A percentile compares a stretch with the other conserved stretches of the same genome.
These are phyloP conservation scores for Epinephelus malabaricus DNA, from an alignment of 2,797 vertebrate species.

Conservation along the genomic window DNA sequence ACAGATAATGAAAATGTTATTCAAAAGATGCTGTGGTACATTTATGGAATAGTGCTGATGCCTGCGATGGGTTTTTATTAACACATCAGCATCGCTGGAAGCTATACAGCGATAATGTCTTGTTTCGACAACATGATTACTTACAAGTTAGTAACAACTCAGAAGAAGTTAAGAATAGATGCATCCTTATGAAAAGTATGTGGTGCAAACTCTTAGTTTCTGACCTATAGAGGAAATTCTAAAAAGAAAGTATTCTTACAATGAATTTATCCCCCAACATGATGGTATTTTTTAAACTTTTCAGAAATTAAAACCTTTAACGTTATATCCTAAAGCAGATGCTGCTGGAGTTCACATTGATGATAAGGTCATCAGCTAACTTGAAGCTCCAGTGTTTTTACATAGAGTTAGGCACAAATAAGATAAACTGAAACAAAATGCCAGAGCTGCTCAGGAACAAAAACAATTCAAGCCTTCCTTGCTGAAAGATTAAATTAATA, in stretches of 20 bases:
- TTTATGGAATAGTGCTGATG: constrained; percentile 22
- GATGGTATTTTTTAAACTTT: background rate
- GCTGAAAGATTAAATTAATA: background rate
- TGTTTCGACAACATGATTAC: constrained; percentile 22
- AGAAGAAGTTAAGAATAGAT: background rate
- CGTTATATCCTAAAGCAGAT: background rate
- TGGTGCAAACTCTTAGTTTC: background rate
- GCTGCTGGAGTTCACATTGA: background rate
- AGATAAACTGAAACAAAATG: background rate
- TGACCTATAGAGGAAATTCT: background rate
- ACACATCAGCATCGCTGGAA: constrained; percentile 21
- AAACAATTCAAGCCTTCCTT: background rate
- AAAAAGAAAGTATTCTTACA: background rate
- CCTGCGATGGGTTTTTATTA: constrained; percentile 30
- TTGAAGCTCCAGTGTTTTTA: background rate
- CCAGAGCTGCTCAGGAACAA: background rate
- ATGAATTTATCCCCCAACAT: background rate
- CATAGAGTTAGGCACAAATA: background rate
- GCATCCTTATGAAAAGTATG: background rate
- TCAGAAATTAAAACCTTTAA: background rate
- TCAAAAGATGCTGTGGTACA: constrained; percentile 1
- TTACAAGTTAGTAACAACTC: background rate
- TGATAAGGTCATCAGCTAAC: constrained; percentile 4
- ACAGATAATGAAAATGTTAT: constrained; percentile 27
- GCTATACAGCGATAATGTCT: constrained; percentile 14